These are phyloP conservation scores for Mirounga angustirostris DNA, from an alignment of 2,113 vertebrate species.

Conservation along the genomic window DNA sequence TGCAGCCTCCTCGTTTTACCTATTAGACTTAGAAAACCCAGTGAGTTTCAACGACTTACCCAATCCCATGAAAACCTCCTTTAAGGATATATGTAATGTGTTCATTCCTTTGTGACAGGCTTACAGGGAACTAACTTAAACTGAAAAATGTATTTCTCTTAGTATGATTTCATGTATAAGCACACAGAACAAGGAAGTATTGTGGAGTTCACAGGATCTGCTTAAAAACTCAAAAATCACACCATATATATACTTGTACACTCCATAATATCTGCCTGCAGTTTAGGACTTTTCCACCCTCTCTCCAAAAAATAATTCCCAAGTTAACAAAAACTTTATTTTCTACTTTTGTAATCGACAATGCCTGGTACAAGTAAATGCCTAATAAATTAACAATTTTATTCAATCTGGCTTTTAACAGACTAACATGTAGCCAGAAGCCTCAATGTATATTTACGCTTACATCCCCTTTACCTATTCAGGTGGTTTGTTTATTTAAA, in stretches of 20 bases:
- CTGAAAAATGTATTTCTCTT: neutral
- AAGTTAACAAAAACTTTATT: neutral
- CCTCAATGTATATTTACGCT: neutral
- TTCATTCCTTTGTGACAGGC: neutral
- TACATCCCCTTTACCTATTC: neutral
- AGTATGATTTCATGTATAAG: neutral
- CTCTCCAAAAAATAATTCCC: neutral
- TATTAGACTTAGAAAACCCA: neutral
- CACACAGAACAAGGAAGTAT: neutral
- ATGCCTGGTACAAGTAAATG: neutral
- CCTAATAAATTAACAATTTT: neutral
- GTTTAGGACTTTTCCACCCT: neutral
- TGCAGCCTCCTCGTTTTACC: neutral
- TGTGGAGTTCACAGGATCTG: neutral
- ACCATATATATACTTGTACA: neutral
- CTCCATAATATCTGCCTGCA: neutral
- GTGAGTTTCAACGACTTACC: neutral
- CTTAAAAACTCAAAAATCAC: neutral
- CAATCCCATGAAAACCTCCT: neutral
- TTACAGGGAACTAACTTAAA: constrained; percentile 36
- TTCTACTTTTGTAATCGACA: neutral
- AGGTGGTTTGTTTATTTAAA: neutral
- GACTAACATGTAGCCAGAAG: neutral
- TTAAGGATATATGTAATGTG: neutral
- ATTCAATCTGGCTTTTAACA: neutral